Evolutionary conservation across 2,797 vertebrate species (phyloP), one percentile per base, ranked within the genome.

Genomic region (Podargus strigoides): DNA sequence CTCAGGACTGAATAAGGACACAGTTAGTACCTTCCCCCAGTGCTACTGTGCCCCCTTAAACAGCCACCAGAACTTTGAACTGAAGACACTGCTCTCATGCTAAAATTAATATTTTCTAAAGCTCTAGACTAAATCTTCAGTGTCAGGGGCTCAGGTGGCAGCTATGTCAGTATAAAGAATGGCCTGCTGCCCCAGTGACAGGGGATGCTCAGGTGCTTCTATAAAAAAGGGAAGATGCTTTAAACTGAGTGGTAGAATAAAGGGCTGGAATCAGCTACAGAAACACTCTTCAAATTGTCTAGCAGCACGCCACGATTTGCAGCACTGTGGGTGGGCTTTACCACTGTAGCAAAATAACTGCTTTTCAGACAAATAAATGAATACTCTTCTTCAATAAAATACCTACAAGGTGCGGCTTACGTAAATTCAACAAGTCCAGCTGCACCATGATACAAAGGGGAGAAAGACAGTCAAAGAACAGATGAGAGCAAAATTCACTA

Each of bases 111-210:
- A 30, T 62, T 95, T 95, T 82, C 80, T 76, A 79, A 73, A 95
- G 77, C 63, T 42, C 47, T 27, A 28, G 53, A 88, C 58, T 84
- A 75, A 91, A 93, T 84, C 90, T 90, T 91, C 44, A 39, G 67
- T 76, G 80, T 47, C 83, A 66, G 79, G 42, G 90, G 91, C 90
- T 91, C 95, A 96, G 95, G 80, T 91, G 91, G 93, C 87, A 94
- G 90, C 73, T 67, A 2, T 70, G 67, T 62, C 76, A 90, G 28
- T 28, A 67, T 81, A 75, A 86, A 88, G 89, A 73, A 89, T 32
- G 81, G 49, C 30, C 55, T 56, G 62, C 67, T 77, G 92, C 60
- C 81, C 83, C 47, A 1, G 9, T 70, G 75, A 63, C 68, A 50
- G 36, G 49, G 49, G 23, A 22, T 80, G 84, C 78, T 96, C 63